phyloP scores from a whole-genome alignment of 2,797 vertebrate genomes.

The Loriculus beryllinus region DNA sequence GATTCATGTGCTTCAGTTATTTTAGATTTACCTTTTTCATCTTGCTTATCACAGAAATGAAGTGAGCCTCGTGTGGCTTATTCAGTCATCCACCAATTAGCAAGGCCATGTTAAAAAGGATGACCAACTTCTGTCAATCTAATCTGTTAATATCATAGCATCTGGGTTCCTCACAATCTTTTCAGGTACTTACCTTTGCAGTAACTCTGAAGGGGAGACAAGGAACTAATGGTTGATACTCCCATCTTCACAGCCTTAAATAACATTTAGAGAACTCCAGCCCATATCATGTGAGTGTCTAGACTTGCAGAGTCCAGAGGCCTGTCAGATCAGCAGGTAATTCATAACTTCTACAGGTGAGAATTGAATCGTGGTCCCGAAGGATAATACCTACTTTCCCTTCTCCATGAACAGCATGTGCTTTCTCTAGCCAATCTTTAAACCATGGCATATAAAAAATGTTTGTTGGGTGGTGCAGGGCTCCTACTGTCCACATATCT shows the following conservation, averaged over 20 bases:
- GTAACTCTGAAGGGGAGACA: not conserved
- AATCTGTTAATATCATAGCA: not conserved
- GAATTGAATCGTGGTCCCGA: not conserved
- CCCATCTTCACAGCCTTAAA: not conserved
- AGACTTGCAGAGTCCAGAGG: not conserved
- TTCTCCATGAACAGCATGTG: not conserved
- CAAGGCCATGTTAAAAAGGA: not conserved
- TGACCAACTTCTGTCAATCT: not conserved
- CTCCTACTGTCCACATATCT: not conserved
- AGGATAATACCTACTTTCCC: not conserved
- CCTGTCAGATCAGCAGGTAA: not conserved
- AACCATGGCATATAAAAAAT: not conserved
- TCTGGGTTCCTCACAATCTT: not conserved
- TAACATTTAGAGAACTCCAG: not conserved
- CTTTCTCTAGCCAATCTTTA: not conserved
- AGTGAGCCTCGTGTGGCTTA: not conserved
- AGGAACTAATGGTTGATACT: not conserved
- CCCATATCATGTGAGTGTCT: rapidly evolving
- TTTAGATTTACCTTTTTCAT: not conserved
- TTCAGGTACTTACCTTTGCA: not conserved
- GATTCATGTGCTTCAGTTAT: not conserved
- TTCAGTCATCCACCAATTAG: not conserved
- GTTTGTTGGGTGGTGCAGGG: not conserved
- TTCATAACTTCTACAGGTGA: not conserved
- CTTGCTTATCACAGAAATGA: constrained; percentile 6